phyloP scores from a whole-genome alignment of 2,113 vertebrate species.

The Dicerorhinus sumatrensis region DNA sequence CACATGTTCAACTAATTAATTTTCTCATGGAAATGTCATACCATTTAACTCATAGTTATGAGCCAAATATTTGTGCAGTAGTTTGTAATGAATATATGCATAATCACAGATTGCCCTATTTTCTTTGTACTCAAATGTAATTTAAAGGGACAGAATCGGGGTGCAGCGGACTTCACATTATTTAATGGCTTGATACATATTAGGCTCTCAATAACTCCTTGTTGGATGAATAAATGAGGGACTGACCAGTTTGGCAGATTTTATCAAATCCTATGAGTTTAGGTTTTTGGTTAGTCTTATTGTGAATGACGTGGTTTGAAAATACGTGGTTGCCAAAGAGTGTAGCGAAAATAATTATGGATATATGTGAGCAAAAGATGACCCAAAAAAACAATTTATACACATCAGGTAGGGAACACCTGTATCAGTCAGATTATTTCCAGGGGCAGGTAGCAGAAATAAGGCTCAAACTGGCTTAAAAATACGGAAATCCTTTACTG shows the following conservation, averaged over 20 bases:
- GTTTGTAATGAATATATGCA: conserved; percentile 87
- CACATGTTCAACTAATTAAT: conserved; percentile 89
- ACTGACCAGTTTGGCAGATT: neutral
- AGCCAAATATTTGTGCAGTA: conserved; percentile 89
- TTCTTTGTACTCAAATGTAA: conserved; percentile 81
- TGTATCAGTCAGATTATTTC: conserved; percentile 21
- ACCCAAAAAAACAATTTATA: conserved; percentile 39
- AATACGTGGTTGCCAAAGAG: conserved; percentile 40
- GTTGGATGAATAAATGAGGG: conserved; percentile 45
- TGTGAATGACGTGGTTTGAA: conserved; percentile 45
- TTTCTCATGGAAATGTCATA: conserved; percentile 88
- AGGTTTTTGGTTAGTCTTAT: conserved; percentile 43
- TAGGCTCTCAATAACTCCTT: conserved; percentile 33
- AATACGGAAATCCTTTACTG: neutral
- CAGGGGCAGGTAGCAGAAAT: conserved; percentile 35
- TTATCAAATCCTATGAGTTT: conserved; percentile 55
- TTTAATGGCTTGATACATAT: conserved; percentile 50
- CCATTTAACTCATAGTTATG: conserved; percentile 86
- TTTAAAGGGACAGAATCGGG: conserved; percentile 84
- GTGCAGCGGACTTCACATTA: conserved; percentile 56
- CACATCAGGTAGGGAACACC: neutral
- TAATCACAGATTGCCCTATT: conserved; percentile 84
- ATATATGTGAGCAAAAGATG: conserved; percentile 27
- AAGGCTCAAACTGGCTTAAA: conserved; percentile 24
- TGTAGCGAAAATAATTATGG: conserved; percentile 42